Percentiles rank a stretch among this genome's conserved stretches.
phyloP scores from a whole-genome alignment of 2,113 vertebrate species.

The Crotalus helleri region DNA sequence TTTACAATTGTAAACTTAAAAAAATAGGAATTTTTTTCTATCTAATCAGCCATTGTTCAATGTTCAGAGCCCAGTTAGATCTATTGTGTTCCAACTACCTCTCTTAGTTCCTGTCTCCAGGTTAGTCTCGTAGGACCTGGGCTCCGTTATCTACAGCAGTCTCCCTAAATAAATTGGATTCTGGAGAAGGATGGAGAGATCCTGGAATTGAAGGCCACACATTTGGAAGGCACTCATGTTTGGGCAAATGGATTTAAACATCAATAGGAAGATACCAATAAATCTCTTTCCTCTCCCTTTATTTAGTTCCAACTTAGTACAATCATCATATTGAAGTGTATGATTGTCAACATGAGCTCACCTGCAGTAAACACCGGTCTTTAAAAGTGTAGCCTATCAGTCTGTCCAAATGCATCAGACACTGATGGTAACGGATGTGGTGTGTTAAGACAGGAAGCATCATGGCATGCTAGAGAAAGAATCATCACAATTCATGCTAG shows the following conservation, averaged over 20 bases:
- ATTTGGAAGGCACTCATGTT: background rate
- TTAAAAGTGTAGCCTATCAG: slow-evolving; percentile 94
- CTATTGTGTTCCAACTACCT: background rate
- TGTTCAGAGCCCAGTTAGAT: background rate
- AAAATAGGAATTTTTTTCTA: background rate
- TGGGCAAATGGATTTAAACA: background rate
- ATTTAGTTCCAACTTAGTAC: background rate
- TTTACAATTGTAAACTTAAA: background rate
- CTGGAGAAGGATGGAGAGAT: background rate
- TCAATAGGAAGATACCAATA: background rate
- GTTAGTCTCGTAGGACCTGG: background rate
- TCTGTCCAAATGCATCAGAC: slow-evolving; percentile 94
- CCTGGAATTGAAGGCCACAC: background rate
- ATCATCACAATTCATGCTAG: background rate
- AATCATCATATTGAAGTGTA: background rate
- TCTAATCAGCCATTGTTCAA: background rate
- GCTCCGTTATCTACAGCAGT: background rate
- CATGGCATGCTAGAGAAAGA: slow-evolving; percentile 88
- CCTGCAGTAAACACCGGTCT: slow-evolving; percentile 96
- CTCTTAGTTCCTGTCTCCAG: background rate
- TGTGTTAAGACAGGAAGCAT: slow-evolving; percentile 99
- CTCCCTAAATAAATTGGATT: background rate
- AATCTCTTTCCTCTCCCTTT: background rate
- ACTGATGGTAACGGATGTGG: slow-evolving; percentile 98
- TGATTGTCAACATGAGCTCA: slow-evolving; percentile 56